Conservation (phyloP, 2,113 vertebrate genomes). For the Urocolius indicus region DNA sequence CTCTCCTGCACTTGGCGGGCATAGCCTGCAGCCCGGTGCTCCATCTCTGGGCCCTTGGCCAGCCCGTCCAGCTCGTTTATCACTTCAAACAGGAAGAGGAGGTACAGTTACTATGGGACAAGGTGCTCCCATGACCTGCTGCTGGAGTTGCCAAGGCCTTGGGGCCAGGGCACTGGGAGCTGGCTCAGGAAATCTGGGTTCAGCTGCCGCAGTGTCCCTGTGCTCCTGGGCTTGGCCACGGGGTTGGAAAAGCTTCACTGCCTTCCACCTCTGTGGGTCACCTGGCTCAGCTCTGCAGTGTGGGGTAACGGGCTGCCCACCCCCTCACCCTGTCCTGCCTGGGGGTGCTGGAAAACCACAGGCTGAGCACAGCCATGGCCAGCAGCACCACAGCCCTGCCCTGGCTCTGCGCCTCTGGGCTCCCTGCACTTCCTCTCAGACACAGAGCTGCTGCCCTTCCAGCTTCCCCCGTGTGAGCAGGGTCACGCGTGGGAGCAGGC, state of each 20-base stretch:
- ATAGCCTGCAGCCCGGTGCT: slow-evolving; percentile 82
- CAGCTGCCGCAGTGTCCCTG: slow-evolving; percentile 48
- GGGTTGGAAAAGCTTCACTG: slow-evolving; percentile 54
- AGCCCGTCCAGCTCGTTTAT: slow-evolving; percentile 97
- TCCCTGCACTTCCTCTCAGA: neutral
- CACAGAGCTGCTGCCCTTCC: neutral
- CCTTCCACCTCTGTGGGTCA: slow-evolving; percentile 29
- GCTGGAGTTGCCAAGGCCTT: slow-evolving; percentile 61
- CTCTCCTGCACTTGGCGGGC: slow-evolving; percentile 91
- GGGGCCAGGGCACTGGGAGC: slow-evolving; percentile 56
- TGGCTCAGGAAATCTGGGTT: slow-evolving; percentile 71
- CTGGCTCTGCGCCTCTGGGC: neutral
- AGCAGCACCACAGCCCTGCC: neutral
- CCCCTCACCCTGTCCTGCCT: neutral
- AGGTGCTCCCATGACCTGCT: slow-evolving; percentile 40
- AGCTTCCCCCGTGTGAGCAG: neutral
- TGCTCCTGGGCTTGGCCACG: neutral
- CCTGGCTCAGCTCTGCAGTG: neutral
- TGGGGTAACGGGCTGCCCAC: neutral
- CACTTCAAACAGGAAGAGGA: slow-evolving; percentile 79
- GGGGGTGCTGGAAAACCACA: neutral
- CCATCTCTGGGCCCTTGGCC: slow-evolving; percentile 92
- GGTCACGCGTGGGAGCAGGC: neutral
- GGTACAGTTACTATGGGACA: slow-evolving; percentile 45
- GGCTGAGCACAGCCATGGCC: neutral